Evolutionary conservation across 2,113 vertebrate species (phyloP), one percentile per base, ranked within the genome.

Genomic region (Micronycteris hirsuta): DNA sequence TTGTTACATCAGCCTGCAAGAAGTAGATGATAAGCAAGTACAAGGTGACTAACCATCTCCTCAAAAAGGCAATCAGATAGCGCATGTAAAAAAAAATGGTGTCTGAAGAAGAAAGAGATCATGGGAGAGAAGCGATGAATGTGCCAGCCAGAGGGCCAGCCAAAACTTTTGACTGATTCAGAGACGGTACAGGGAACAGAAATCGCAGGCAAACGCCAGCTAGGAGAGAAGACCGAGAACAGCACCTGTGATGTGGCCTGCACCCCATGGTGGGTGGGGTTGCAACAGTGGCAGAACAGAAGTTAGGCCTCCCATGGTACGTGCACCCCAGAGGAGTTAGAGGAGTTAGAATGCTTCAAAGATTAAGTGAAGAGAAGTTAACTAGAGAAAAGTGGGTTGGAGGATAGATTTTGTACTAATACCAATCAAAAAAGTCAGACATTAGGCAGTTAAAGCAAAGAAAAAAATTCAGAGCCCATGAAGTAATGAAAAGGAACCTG

Each of bases 211-310:
- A 36, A 14, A 41, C 0, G 7, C 31, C 68, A 61, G 41, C 16
- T 19, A 49, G 54, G 14, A 47, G 8, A 67, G 47, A 26, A 56
- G 38, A 12, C 43, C 1, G 12, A 61, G 17, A 41, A 16, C 6
- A 26, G 19, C 19, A 38, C 38, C 26, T 36, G 71, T 1, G 4
- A 12, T 7, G 10, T 9, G 19, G 33, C 22, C 38, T 0, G 0
- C 0, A 2, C 5, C n/a, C 15, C 15, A n/a, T n/a, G n/a, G n/a
- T n/a, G n/a, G 8, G 16, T 11, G n/a, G 26, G 28, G 7, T 38
- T 89, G 3, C 17, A 68, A 63, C 28, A 33, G 20, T 0, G 20
- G n/a, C n/a, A 70, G 41, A 33, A n/a, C 10, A 3, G 56, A 43
- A 52, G 4, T 2, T 16, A 36, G 1, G 22, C 8, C 68, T 78